A percentile compares a stretch with the other conserved stretches of the same genome.
Evolutionary conservation across 2,797 vertebrate species (phyloP).

Genomic region (Mus spretus): DNA sequence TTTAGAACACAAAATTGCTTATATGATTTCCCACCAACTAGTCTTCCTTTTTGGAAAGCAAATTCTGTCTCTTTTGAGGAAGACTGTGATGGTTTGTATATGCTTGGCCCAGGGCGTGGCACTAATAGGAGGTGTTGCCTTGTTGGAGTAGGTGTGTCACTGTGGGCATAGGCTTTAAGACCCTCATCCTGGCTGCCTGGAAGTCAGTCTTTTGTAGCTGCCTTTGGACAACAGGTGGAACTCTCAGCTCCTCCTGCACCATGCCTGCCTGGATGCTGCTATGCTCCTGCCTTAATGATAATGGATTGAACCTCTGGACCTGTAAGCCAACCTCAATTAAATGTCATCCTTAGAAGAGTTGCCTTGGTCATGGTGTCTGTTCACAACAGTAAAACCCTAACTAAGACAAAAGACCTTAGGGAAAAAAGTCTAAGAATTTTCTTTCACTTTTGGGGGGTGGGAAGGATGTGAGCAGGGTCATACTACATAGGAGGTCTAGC

Average conservation of each 20-base stretch:
- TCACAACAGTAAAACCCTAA: background rate
- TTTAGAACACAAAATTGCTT: background rate
- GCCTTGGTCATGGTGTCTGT: background rate
- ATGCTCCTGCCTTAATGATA: background rate
- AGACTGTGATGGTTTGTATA: background rate
- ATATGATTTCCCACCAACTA: background rate
- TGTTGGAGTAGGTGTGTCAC: background rate
- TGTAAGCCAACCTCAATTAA: background rate
- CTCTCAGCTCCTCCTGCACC: background rate
- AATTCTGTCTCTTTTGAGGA: background rate
- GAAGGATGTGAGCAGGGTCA: background rate
- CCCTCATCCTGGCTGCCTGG: background rate
- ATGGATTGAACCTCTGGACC: background rate
- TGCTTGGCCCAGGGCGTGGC: background rate
- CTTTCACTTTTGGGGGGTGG: background rate
- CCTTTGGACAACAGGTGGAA: background rate
- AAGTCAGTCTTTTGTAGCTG: background rate
- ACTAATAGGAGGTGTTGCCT: background rate
- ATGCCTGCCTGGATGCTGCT: background rate
- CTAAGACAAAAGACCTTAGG: background rate
- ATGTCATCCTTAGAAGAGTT: background rate
- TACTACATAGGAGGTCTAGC: background rate
- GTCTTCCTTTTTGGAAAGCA: background rate
- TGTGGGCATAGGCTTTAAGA: background rate
- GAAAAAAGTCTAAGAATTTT: background rate